Evolutionary conservation across 2,888 invertebrate species (phyloP).

Genomic region (Fragum fragum): DNA sequence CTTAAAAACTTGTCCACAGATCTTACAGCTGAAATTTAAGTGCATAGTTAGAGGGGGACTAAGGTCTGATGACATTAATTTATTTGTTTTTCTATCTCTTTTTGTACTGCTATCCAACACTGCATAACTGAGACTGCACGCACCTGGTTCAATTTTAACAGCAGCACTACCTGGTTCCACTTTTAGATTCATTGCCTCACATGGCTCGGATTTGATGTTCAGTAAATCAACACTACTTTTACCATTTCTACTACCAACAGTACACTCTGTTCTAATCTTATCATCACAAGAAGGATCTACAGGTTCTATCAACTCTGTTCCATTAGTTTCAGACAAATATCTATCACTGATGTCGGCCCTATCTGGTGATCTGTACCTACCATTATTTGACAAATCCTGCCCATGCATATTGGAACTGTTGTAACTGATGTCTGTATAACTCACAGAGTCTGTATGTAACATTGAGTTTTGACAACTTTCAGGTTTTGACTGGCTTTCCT

Average conservation of each 20-base stretch:
- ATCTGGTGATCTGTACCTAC: not conserved
- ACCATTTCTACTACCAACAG: not conserved
- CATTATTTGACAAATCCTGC: not conserved
- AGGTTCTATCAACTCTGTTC: too few relatives aligned
- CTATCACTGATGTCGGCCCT: not conserved
- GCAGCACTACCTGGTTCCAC: not conserved
- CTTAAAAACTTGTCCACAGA: conserved; percentile 51
- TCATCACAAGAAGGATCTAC: not conserved
- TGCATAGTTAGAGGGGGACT: conserved; percentile 20
- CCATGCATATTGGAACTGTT: not conserved
- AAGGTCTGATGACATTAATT: not conserved
- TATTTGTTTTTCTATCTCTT: not conserved
- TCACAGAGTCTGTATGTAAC: not conserved
- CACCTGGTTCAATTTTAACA: conserved; percentile 16
- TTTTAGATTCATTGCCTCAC: conserved; percentile 16
- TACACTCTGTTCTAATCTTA: not conserved
- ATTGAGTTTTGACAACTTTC: not conserved
- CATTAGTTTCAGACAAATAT: not conserved
- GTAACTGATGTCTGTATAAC: not conserved
- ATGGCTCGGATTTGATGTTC: not conserved
- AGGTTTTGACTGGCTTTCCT: not conserved
- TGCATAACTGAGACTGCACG: not conserved
- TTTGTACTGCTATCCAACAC: not conserved
- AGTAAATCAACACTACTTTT: not conserved
- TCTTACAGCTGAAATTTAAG: conserved; percentile 40